Evolutionary conservation across 2,797 vertebrate species (phyloP), one percentile per base, ranked within the genome.

Genomic region (Adelosebastes latens): DNA sequence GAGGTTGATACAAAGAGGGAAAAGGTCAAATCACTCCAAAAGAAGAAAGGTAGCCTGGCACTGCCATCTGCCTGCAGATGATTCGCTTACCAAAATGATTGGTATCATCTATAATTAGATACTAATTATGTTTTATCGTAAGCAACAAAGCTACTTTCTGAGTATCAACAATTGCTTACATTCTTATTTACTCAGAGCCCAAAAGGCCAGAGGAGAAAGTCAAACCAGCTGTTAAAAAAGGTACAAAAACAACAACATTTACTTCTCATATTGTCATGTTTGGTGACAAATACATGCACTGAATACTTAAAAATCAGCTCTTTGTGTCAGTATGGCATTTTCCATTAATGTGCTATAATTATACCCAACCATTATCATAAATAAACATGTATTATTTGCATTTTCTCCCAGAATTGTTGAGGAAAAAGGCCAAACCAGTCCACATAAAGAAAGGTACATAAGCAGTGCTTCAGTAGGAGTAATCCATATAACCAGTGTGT

Each of bases 31-130:
- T 52, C 88, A 2, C 84, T 74, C 53, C 80, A 78, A 64, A 87
- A 86, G 73, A 84, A 71, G 24, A 94, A 90, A 93, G 92, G 93
- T 94, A 90, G 53, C 16, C n/a, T n/a, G 49, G 8, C 53, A 52
- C 25, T 79, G 49, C 12, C 67, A 22, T 31, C 53, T 59, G 75
- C 36, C 29, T 81, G 72, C 58, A 68, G 46, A 79, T 1, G 11
- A 8, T 63, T 42, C 52, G 16, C 55, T 76, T 46, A 46, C 6
- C 65, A 8, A 63, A 27, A 25, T 32, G 12, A n/a, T 8, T 46
- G 6, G 11, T 14, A 49, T 56, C 55, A 68, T 32, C 10, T 32
- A 65, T 29, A 68, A 24, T 56, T 2, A 36, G 32, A 27, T 24
- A 4, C 11, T 32, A 61, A 61, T 46, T 5, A 20, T 25, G 53